Evolutionary conservation across 2,113 vertebrate species (phyloP), one percentile per base, ranked within the genome.

Genomic region (Nipponia nippon): DNA sequence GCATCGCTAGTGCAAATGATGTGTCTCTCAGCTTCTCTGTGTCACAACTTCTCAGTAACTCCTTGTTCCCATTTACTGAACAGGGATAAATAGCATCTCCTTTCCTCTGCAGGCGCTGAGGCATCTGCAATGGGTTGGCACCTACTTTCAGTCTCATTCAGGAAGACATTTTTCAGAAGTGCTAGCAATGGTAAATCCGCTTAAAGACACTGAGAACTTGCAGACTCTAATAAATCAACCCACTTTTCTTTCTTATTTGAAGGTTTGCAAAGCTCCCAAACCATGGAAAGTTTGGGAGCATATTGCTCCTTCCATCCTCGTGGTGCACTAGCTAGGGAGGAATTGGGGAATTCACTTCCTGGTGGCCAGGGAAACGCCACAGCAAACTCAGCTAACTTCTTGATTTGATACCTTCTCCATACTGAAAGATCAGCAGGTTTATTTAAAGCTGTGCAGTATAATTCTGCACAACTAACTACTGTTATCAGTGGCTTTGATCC

Each of bases 391-490:
- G 80, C 27, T 71, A 44, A 36, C n/a, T 42, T 71, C 32, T 72
- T 62, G 53, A 29, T 79, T 75, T 85, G 49, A 11, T 62, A 36
- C 8, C 14, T 27, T 61, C 65, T 79, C 42, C 22, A 17, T 42
- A 21, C 8, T 21, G 49, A 69, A 87, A 84, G 58, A 91, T 87
- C 73, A 91, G 40, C 81, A 79, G 11, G 65, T 79, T 92, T 84
- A 56, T 81, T 84, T 83, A 65, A 79, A 91, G 72, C 56, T 32
- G 6, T 0, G 1, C 27, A 4, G 23, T 38, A 30, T 42, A 79
- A 47, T 69, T 72, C 65, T 87, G 49, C 49, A 83, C 79, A 38
- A 13, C 49, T 82, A 52, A 69, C 40, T 82, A 4, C 61, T 62
- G 22, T 44, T 88, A 16, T 22, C 61, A 26, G 62, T 78, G 66